Percentiles rank a stretch among this genome's conserved stretches.
Evolutionary conservation across 2,113 vertebrate species (phyloP).

Genomic region (Tympanuchus pallidicinctus): DNA sequence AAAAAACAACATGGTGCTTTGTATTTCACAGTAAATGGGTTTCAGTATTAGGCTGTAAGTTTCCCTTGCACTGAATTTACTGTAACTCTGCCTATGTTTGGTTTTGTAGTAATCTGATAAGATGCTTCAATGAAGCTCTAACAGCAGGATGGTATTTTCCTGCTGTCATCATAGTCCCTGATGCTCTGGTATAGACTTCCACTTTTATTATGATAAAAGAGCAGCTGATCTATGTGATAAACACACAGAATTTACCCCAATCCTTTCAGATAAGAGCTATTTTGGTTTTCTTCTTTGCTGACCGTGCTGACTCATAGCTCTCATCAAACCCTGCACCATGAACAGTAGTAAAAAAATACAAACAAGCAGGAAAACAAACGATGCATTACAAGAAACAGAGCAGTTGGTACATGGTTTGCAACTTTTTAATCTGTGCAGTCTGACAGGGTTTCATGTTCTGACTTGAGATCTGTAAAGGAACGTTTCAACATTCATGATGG

Average conservation of each 20-base stretch:
- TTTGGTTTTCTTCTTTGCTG: background rate
- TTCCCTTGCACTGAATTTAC: background rate
- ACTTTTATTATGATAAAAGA: fast-evolving
- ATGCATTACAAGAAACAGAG: fast-evolving
- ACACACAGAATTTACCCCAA: fast-evolving
- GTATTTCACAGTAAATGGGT: background rate
- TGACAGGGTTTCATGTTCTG: background rate
- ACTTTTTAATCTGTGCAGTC: background rate
- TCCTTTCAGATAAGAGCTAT: background rate
- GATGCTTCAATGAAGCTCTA: background rate
- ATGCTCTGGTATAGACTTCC: background rate
- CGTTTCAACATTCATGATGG: background rate
- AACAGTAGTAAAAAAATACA: background rate
- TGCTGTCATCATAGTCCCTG: fast-evolving
- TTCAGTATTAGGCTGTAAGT: background rate
- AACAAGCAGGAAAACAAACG: background rate
- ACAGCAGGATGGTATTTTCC: background rate
- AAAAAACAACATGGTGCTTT: conserved; percentile 9
- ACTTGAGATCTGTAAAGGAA: background rate
- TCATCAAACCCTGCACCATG: fast-evolving
- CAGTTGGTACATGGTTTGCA: background rate
- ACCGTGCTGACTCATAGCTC: background rate
- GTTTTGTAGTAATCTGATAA: background rate
- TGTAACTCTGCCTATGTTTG: fast-evolving
- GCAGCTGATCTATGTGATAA: fast-evolving